Conservation (phyloP, 2,888 invertebrate genomes). For the Tachina fera region DNA sequence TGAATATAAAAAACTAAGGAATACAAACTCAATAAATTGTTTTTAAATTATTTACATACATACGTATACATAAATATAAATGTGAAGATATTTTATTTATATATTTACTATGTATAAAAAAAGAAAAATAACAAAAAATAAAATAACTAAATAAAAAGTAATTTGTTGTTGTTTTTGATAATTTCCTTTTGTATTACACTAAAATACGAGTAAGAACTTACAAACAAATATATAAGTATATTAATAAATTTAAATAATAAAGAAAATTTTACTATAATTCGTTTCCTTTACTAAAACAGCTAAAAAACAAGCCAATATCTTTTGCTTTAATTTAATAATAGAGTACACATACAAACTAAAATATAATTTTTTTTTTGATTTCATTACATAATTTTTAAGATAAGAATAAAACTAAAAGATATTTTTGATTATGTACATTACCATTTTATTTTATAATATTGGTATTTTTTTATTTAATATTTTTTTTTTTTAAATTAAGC, state of each 20-base stretch:
- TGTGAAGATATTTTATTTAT: constrained; percentile 56
- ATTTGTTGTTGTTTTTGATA: constrained; percentile 35
- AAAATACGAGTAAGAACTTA: constrained; percentile 55
- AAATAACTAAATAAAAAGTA: constrained; percentile 52
- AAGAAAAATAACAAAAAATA: constrained; percentile 40
- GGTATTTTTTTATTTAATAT: constrained; percentile 7
- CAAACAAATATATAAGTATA: constrained; percentile 19
- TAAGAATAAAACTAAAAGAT: constrained; percentile 51
- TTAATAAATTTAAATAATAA: constrained; percentile 52
- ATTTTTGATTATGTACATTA: constrained; percentile 65
- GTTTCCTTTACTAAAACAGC: constrained; percentile 39
- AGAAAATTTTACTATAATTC: constrained; percentile 55
- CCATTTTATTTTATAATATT: constrained; percentile 47
- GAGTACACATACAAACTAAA: constrained; percentile 31
- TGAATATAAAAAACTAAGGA: background rate
- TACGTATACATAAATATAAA: constrained; percentile 31
- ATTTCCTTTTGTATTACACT: constrained; percentile 37
- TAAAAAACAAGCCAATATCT: constrained; percentile 44
- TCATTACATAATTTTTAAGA: constrained; percentile 16
- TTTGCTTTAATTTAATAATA: constrained; percentile 30
- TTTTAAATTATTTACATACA: constrained; percentile 30
- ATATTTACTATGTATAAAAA: constrained; percentile 3
- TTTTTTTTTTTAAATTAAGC: constrained; percentile 49
- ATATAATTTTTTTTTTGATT: constrained; percentile 46
- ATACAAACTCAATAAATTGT: background rate